Conservation (phyloP, 2,113 vertebrate species). For the Ariopsis seemanni region DNA sequence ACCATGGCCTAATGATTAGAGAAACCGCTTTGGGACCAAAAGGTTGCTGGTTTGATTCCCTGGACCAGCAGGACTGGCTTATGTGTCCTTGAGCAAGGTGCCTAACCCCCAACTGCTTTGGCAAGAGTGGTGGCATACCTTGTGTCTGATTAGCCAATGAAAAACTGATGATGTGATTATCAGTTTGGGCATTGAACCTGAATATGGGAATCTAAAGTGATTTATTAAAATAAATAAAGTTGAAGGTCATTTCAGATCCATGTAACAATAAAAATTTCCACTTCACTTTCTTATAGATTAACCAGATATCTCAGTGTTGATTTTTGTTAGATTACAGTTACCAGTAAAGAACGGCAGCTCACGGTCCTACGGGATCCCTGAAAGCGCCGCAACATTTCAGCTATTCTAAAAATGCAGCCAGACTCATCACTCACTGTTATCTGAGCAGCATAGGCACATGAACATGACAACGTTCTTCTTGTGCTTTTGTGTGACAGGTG, state of each 20-base stretch:
- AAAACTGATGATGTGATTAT: too few relatives aligned
- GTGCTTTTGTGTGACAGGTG: conserved; percentile 31
- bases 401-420: conserved; percentile 37
- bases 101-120: too few relatives aligned
- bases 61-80: too few relatives aligned
- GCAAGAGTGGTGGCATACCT: too few relatives aligned
- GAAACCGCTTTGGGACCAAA: too few relatives aligned
- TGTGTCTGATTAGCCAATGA: too few relatives aligned
- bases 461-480: conserved; percentile 26
- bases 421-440: conserved; percentile 33
- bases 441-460: conserved; percentile 17
- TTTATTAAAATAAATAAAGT: background rate
- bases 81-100: too few relatives aligned
- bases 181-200: too few relatives aligned
- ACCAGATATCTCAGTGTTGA: background rate
- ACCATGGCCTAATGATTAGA: too few relatives aligned
- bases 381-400: background rate
- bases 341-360: background rate
- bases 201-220: too few relatives aligned
- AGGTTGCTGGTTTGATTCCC: too few relatives aligned
- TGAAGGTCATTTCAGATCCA: conserved; percentile 9
- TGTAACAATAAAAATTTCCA: background rate
- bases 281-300: background rate
- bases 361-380: background rate
- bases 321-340: conserved; percentile 22